Conservation (phyloP, 1,140 invertebrate genomes). For the Phenacoccus solenopsis region DNA sequence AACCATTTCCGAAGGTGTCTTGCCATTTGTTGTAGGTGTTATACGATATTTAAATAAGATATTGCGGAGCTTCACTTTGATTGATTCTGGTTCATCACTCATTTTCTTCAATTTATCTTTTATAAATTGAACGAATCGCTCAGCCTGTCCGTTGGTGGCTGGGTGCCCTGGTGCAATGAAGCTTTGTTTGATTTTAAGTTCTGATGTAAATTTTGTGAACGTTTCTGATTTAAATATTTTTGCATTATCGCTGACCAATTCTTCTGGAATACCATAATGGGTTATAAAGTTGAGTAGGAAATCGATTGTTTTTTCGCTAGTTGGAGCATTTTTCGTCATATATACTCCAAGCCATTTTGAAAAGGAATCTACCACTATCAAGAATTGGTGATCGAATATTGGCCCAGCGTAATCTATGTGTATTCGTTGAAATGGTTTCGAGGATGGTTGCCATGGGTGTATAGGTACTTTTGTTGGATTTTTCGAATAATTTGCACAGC, state of each 20-base stretch:
- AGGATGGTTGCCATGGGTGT: not conserved
- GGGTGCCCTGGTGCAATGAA: slow-evolving; percentile 28
- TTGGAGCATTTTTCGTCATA: slow-evolving; percentile 21
- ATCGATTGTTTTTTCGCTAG: slow-evolving; percentile 18
- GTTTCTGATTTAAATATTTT: slow-evolving; percentile 26
- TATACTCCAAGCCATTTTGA: slow-evolving; percentile 34
- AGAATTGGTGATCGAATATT: not conserved
- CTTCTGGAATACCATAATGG: slow-evolving; percentile 25
- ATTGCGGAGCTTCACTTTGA: no score
- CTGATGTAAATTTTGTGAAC: slow-evolving; percentile 26
- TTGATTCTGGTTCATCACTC: no score
- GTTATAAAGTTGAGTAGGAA: slow-evolving; percentile 25
- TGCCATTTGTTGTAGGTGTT: no score
- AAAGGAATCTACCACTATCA: slow-evolving; percentile 23
- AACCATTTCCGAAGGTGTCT: no score
- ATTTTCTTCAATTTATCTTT: slow-evolving; percentile 34
- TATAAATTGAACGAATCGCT: slow-evolving; percentile 33
- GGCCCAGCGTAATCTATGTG: not conserved
- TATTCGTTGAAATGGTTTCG: not conserved
- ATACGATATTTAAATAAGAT: no score
- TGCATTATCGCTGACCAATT: slow-evolving; percentile 29
- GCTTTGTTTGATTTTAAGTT: slow-evolving; percentile 25
- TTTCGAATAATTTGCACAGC: not conserved
- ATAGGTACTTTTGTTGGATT: not conserved
- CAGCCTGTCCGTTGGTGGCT: slow-evolving; percentile 29